Conservation (phyloP, 2,888 invertebrate species). For the Torymus auratus region DNA sequence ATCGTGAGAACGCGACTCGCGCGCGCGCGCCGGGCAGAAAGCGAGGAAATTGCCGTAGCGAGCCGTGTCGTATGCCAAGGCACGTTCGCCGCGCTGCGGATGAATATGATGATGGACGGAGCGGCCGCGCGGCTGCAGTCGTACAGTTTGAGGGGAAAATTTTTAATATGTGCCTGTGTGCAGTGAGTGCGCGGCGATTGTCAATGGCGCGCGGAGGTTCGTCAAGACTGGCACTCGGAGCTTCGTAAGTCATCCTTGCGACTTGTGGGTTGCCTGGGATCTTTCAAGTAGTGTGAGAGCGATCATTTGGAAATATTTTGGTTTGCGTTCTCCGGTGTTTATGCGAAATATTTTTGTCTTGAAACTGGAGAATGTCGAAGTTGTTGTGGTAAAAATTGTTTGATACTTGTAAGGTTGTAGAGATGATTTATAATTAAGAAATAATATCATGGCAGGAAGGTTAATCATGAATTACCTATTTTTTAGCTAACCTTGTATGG, state of each 20-base stretch:
- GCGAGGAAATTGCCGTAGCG: slow-evolving; percentile 64
- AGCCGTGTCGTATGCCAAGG: slow-evolving; percentile 74
- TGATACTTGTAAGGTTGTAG: too few relatives aligned
- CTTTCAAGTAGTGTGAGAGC: too few relatives aligned
- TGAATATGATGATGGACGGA: slow-evolving; percentile 12
- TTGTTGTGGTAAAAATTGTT: too few relatives aligned
- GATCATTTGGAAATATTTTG: too few relatives aligned
- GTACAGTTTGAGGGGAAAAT: slow-evolving; percentile 43
- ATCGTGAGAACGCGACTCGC: slow-evolving; percentile 60
- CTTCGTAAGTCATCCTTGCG: slow-evolving; percentile 13
- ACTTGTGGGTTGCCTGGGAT: too few relatives aligned
- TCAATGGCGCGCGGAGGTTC: background rate
- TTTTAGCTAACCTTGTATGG: too few relatives aligned
- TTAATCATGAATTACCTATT: too few relatives aligned
- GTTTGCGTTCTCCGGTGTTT: background rate
- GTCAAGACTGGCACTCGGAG: slow-evolving; percentile 2
- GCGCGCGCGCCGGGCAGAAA: background rate
- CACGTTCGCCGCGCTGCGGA: slow-evolving; percentile 66
- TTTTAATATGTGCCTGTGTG: background rate
- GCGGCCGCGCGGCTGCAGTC: background rate
- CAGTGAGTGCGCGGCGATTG: background rate
- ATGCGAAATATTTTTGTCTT: background rate
- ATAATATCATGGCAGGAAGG: too few relatives aligned
- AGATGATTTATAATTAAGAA: too few relatives aligned
- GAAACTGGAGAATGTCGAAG: too few relatives aligned